These are phyloP conservation scores for Pyrrhia umbra DNA, from an alignment of 2,888 invertebrate species.

Conservation along the genomic window DNA sequence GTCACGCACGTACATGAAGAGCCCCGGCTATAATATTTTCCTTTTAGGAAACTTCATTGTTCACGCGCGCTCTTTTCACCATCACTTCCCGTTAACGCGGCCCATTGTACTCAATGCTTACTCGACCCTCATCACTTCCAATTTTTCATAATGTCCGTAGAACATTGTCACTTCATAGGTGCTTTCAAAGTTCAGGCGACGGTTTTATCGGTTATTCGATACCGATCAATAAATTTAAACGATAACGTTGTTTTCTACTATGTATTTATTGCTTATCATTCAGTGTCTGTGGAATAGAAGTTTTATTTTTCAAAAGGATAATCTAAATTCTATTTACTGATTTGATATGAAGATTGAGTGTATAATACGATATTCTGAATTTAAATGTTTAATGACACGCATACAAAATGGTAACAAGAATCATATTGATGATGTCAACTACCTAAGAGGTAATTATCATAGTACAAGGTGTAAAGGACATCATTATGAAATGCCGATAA, in stretches of 20 bases:
- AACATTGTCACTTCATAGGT: slow-evolving; percentile 21
- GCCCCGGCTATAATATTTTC: slow-evolving; percentile 35
- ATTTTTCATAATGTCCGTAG: slow-evolving; percentile 60
- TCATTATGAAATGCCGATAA: background rate
- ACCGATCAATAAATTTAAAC: slow-evolving; percentile 15
- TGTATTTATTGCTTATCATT: background rate
- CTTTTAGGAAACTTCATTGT: slow-evolving; percentile 46
- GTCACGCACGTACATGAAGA: slow-evolving; percentile 28
- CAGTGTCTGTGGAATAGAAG: background rate
- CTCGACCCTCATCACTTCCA: slow-evolving; percentile 68
- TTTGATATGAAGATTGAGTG: background rate
- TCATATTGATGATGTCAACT: background rate
- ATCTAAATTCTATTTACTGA: background rate
- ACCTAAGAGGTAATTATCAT: background rate
- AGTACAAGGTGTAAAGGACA: background rate
- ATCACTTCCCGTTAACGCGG: slow-evolving; percentile 44
- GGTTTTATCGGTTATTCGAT: slow-evolving; percentile 7
- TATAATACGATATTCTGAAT: background rate
- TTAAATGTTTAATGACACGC: background rate
- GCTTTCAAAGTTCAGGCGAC: slow-evolving; percentile 16
- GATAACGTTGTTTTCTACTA: background rate
- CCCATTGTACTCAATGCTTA: slow-evolving; percentile 45
- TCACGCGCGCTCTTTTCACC: slow-evolving; percentile 23
- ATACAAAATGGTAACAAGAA: background rate
- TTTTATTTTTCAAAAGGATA: background rate